Evolutionary conservation across 2,113 vertebrate genomes (phyloP).

Genomic region (Alouatta palliata): DNA sequence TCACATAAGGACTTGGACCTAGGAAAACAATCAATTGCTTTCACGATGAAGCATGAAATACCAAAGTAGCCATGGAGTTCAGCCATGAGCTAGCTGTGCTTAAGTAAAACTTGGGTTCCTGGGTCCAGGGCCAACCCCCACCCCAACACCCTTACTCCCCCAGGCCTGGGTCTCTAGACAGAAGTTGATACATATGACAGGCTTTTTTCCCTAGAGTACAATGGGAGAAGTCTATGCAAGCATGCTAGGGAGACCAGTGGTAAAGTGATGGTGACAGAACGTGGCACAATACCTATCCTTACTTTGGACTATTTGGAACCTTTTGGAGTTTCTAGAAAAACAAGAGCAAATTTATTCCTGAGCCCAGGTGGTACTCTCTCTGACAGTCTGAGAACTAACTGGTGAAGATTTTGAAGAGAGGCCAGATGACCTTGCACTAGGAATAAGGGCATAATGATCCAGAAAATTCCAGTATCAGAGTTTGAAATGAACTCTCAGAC

Average conservation of each 20-base stretch:
- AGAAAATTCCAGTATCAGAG: not conserved
- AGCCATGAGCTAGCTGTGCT: not conserved
- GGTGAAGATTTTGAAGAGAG: not conserved
- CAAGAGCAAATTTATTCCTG: not conserved
- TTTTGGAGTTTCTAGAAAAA: not conserved
- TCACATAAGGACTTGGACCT: not conserved
- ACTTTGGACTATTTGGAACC: not conserved
- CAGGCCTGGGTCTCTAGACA: not conserved
- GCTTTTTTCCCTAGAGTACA: not conserved
- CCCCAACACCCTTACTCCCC: no score
- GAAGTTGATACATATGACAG: not conserved
- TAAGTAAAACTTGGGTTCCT: not conserved
- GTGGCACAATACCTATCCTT: not conserved
- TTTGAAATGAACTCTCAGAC: not conserved
- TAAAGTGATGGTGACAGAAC: not conserved
- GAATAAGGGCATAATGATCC: not conserved
- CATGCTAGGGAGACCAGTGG: not conserved
- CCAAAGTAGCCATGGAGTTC: not conserved
- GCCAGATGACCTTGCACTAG: not conserved
- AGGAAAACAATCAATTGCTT: not conserved
- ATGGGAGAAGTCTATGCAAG: not conserved
- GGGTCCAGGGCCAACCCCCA: not conserved
- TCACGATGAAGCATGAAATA: not conserved
- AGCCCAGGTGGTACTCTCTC: not conserved
- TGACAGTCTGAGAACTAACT: not conserved